These are phyloP conservation scores for Eulithis prunata DNA, from an alignment of 2,888 invertebrate species.

Conservation along the genomic window DNA sequence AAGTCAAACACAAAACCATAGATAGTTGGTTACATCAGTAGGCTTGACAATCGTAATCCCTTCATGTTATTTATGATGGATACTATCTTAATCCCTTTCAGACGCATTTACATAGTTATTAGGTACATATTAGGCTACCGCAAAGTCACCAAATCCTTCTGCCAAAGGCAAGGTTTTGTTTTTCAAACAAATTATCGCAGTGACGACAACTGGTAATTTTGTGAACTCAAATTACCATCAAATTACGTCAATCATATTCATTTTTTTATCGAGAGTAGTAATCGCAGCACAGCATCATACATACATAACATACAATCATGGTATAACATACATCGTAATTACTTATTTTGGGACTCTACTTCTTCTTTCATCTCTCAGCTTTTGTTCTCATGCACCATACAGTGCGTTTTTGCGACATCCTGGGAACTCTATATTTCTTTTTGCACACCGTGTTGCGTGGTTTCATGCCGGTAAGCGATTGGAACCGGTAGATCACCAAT, in stretches of 20 bases:
- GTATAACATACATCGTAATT: background rate
- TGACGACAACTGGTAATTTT: too few relatives aligned
- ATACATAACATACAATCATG: background rate
- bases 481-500: background rate
- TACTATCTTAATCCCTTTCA: conserved; percentile 30
- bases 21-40: conserved; percentile 29
- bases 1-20: conserved; percentile 13
- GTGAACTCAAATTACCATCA: too few relatives aligned
- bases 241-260: too few relatives aligned
- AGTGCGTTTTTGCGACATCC: background rate
- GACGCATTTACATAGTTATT: conserved; percentile 3
- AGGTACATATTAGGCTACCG: too few relatives aligned
- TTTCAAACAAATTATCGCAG: too few relatives aligned
- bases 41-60: conserved; percentile 36
- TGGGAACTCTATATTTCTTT: background rate
- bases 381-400: background rate
- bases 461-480: background rate
- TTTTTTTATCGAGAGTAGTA: background rate
- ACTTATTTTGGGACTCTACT: too few relatives aligned
- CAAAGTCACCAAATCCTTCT: too few relatives aligned
- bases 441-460: background rate
- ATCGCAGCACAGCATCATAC: background rate
- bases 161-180: too few relatives aligned
- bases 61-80: conserved; percentile 38
- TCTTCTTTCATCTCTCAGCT: too few relatives aligned